Percentiles rank a stretch among this genome's conserved stretches.
Evolutionary conservation across 2,113 vertebrate genomes (phyloP).

Genomic region (Grammomys surdaster): DNA sequence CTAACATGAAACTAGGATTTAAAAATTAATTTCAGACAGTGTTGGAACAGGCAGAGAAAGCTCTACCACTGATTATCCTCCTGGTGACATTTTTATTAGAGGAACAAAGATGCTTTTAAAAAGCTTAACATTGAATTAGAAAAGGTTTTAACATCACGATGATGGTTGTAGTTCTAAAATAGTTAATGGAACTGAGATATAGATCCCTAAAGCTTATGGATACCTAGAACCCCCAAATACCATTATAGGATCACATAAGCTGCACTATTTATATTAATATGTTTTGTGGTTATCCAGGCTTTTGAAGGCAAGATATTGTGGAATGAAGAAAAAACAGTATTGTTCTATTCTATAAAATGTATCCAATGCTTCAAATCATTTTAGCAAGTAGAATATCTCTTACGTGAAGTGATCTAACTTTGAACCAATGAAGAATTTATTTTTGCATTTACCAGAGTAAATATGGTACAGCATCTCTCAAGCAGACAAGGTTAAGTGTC

Average conservation of each 20-base stretch:
- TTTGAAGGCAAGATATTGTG: background rate
- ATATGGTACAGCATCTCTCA: constrained; percentile 53
- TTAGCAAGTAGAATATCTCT: constrained; percentile 21
- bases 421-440: constrained; percentile 42
- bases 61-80: background rate
- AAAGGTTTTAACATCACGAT: background rate
- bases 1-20: background rate
- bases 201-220: background rate
- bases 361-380: background rate
- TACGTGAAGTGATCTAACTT: background rate
- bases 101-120: background rate
- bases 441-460: constrained; percentile 68
- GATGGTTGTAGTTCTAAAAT: background rate
- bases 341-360: constrained; percentile 20
- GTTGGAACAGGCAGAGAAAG: background rate
- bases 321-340: background rate
- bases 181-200: background rate
- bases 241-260: background rate
- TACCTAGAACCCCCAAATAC: background rate
- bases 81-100: background rate
- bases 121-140: background rate
- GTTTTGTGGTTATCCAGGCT: background rate
- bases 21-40: background rate
- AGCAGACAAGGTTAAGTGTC: constrained; percentile 70
- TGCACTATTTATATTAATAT: background rate